phyloP scores from a whole-genome alignment of 2,888 invertebrate genomes.

The Acronicta leporina region DNA sequence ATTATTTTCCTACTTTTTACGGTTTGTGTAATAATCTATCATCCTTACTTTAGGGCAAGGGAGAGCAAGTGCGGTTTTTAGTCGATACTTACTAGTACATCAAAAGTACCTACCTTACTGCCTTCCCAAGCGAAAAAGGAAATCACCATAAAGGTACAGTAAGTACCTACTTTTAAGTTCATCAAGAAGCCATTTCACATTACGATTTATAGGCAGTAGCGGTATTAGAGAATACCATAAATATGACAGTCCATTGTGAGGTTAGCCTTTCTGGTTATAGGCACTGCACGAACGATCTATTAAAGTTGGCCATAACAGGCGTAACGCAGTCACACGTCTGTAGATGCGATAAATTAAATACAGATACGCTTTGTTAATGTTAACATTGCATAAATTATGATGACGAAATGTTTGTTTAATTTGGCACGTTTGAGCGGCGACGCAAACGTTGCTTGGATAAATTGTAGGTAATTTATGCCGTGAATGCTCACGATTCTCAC shows the following conservation, averaged over 20 bases:
- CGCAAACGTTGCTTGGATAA: slow-evolving; percentile 72
- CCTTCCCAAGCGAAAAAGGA: no score
- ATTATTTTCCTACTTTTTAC: no score
- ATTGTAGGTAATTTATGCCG: slow-evolving; percentile 81
- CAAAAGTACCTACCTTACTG: no score
- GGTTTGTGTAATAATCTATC: no score
- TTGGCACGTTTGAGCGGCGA: slow-evolving; percentile 72
- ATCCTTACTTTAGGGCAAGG: no score
- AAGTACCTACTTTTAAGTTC: background rate
- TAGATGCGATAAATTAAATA: slow-evolving; percentile 55
- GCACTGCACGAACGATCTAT: slow-evolving; percentile 33
- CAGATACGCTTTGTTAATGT: slow-evolving; percentile 56
- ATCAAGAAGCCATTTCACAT: background rate
- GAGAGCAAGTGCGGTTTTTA: no score
- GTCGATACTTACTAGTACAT: no score
- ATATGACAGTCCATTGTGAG: slow-evolving; percentile 19
- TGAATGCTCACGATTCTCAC: slow-evolving; percentile 79
- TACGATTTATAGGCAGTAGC: no score
- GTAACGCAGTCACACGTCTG: slow-evolving; percentile 39
- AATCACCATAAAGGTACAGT: no score
- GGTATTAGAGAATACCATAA: slow-evolving; percentile 25
- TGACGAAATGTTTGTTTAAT: slow-evolving; percentile 77
- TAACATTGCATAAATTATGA: slow-evolving; percentile 66
- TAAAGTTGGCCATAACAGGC: slow-evolving; percentile 33
- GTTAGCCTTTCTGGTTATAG: slow-evolving; percentile 12